Percentiles rank a stretch among this genome's conserved stretches.
Evolutionary conservation across 2,797 vertebrate species (phyloP).

Genomic region (Strix occidentalis): DNA sequence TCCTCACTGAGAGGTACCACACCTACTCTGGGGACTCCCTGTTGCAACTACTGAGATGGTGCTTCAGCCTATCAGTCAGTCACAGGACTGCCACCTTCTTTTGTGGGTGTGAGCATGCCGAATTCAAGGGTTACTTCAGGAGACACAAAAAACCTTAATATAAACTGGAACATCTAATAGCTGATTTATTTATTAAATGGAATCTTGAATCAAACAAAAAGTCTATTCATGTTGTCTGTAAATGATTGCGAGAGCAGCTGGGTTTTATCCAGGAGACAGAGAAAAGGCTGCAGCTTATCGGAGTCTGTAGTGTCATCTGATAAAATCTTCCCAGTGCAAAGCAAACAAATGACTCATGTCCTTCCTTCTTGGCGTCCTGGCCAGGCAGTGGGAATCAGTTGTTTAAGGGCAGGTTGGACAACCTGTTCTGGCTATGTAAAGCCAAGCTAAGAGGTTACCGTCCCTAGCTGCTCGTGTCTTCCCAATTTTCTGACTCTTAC

Average conservation of each 20-base stretch:
- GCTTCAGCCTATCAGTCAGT: neutral
- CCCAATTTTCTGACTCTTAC: neutral
- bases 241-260: slow-evolving; percentile 64
- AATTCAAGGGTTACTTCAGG: slow-evolving; percentile 30
- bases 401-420: slow-evolving; percentile 40
- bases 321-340: slow-evolving; percentile 57
- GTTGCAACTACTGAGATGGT: neutral
- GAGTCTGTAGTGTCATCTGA: slow-evolving; percentile 65
- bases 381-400: slow-evolving; percentile 32
- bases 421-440: slow-evolving; percentile 7
- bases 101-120: neutral
- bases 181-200: slow-evolving; percentile 67
- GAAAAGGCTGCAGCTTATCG: slow-evolving; percentile 54
- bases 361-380: slow-evolving; percentile 38
- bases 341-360: slow-evolving; percentile 62
- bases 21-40: neutral
- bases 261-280: slow-evolving; percentile 61
- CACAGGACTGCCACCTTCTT: neutral
- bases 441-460: neutral
- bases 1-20: neutral
- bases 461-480: neutral
- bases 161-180: slow-evolving; percentile 59
- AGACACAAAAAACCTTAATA: slow-evolving; percentile 22
- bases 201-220: slow-evolving; percentile 61
- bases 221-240: slow-evolving; percentile 68